These are phyloP conservation scores for Adineta ricciae DNA, from an alignment of 2,888 invertebrate species.

Conservation along the genomic window DNA sequence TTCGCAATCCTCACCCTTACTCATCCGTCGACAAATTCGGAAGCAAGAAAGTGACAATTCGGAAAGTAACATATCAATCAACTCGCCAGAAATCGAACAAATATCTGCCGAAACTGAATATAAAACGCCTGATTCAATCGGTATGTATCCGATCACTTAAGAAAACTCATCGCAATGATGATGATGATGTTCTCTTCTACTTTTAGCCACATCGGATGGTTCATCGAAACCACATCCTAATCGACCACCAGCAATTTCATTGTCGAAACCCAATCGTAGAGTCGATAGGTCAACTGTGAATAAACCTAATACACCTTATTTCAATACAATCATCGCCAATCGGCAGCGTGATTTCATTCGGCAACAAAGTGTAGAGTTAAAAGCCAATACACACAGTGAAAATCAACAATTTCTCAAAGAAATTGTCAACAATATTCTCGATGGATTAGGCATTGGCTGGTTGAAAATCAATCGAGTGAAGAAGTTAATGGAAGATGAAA, in stretches of 20 bases:
- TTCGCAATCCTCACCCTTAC: background rate
- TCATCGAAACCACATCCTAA: background rate
- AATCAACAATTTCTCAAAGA: conserved; percentile 88
- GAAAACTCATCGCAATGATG: too few relatives aligned
- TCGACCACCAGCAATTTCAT: background rate
- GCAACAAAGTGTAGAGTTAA: background rate
- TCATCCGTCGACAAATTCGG: background rate
- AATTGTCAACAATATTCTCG: conserved; percentile 69
- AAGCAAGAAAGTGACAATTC: too few relatives aligned
- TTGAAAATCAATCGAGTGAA: conserved; percentile 79
- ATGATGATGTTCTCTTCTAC: background rate
- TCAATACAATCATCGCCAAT: background rate
- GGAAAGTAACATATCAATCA: background rate
- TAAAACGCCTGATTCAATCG: background rate
- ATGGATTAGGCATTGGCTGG: conserved; percentile 92
- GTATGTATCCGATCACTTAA: background rate
- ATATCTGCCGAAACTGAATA: background rate
- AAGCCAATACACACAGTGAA: conserved; percentile 54
- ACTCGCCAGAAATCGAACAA: background rate
- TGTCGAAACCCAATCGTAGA: background rate
- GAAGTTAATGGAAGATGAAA: conserved; percentile 96
- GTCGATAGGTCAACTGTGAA: background rate
- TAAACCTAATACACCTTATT: background rate
- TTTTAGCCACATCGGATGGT: background rate
- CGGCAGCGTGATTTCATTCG: background rate